phyloP scores from a whole-genome alignment of 2,113 vertebrate genomes.

The Tyrannus savana region DNA sequence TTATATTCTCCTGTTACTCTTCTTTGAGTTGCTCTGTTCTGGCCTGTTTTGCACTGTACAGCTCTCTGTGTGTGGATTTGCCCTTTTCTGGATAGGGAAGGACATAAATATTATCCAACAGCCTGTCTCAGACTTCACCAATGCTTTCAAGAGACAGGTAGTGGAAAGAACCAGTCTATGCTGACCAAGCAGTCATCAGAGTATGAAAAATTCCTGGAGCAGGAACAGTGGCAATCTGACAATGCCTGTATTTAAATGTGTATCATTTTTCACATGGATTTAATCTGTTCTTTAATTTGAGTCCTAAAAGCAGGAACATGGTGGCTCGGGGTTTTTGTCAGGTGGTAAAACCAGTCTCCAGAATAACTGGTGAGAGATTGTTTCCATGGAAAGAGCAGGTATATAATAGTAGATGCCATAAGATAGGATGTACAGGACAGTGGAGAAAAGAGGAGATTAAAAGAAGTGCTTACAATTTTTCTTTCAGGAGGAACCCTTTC shows the following conservation, averaged over 20 bases:
- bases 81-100: neutral
- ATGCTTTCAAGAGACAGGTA: neutral
- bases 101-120: neutral
- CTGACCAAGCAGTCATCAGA: neutral
- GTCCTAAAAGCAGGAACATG: neutral
- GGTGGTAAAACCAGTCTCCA: neutral
- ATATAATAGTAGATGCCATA: neutral
- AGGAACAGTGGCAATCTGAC: neutral
- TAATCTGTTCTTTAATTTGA: neutral
- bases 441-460: neutral
- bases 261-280: neutral
- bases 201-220: neutral
- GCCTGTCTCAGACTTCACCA: neutral
- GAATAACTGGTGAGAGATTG: neutral
- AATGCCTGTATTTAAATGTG: neutral
- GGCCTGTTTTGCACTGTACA: neutral
- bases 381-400: neutral
- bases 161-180: neutral
- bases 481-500: neutral
- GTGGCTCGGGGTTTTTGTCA: rapidly evolving
- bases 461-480: neutral
- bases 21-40: neutral
- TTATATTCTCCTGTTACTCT: no score
- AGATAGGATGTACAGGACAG: neutral
- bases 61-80: neutral